Conservation (phyloP, 2,113 vertebrate species). For the Euleptes europaea region DNA sequence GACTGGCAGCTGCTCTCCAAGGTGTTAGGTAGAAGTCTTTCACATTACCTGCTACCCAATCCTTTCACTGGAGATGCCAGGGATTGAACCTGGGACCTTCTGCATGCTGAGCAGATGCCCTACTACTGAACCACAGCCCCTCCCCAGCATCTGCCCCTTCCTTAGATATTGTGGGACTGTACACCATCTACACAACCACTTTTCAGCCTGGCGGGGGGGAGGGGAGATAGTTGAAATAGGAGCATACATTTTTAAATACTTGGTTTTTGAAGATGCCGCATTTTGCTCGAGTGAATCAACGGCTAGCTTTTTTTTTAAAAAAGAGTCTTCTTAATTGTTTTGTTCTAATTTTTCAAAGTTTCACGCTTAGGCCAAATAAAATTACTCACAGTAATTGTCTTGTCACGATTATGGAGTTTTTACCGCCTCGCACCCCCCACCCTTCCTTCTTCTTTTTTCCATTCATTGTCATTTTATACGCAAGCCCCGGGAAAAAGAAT, state of each 20-base stretch:
- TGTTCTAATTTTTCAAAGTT: background rate
- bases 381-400: slow-evolving; percentile 69
- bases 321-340: background rate
- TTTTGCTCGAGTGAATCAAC: slow-evolving; percentile 43
- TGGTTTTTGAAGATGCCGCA: background rate
- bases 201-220: too few species aligned
- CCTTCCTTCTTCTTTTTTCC: background rate
- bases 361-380: slow-evolving; percentile 11
- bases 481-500: slow-evolving; percentile 77
- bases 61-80: too few species aligned
- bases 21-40: too few species aligned
- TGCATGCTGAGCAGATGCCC: too few species aligned
- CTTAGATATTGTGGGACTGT: too few species aligned
- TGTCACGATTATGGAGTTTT: slow-evolving; percentile 67
- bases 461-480: slow-evolving; percentile 65
- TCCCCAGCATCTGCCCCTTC: too few species aligned
- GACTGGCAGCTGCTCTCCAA: too few species aligned
- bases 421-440: background rate
- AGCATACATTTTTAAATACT: slow-evolving; percentile 31
- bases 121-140: too few species aligned
- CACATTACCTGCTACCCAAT: too few species aligned
- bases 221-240: background rate
- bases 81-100: too few species aligned
- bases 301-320: slow-evolving; percentile 11
- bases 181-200: too few species aligned